Percentiles rank a stretch among this genome's conserved stretches.
Evolutionary conservation across 2,888 invertebrate species (phyloP).

Genomic region (Temnothorax unifasciatus): DNA sequence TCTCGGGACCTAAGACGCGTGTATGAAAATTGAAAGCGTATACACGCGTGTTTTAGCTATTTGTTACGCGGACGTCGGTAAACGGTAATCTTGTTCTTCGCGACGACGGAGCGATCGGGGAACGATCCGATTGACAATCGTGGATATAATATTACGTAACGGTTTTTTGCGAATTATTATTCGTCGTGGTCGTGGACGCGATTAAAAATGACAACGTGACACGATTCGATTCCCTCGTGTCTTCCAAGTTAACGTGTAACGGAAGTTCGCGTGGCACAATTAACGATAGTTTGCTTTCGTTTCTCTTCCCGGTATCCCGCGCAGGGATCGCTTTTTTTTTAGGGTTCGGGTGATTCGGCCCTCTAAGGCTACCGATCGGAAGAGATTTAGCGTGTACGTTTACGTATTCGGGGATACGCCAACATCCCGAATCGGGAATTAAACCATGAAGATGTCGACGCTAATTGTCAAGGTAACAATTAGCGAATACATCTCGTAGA

Average conservation of each 20-base stretch:
- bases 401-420: background rate
- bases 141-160: slow-evolving; percentile 54
- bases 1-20: slow-evolving; percentile 10
- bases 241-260: slow-evolving; percentile 72
- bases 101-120: background rate
- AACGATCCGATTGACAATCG: slow-evolving; percentile 69
- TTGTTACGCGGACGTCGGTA: background rate
- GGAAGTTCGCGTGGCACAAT: slow-evolving; percentile 53
- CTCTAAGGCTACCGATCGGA: background rate
- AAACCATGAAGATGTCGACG: background rate
- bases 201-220: background rate
- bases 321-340: background rate
- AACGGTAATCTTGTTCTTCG: slow-evolving; percentile 13
- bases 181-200: slow-evolving; percentile 30
- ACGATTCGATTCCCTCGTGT: slow-evolving; percentile 76
- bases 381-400: background rate
- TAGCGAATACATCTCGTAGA: background rate
- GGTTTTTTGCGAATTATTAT: slow-evolving; percentile 43
- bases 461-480: background rate
- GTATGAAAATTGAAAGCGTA: slow-evolving; percentile 22
- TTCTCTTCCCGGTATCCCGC: slow-evolving; percentile 10
- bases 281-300: slow-evolving; percentile 28
- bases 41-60: background rate
- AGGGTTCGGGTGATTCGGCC: background rate
- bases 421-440: background rate